Evolutionary conservation across 2,797 vertebrate species (phyloP), one percentile per base, ranked within the genome.

Genomic region (Dromococcyx pavoninus): DNA sequence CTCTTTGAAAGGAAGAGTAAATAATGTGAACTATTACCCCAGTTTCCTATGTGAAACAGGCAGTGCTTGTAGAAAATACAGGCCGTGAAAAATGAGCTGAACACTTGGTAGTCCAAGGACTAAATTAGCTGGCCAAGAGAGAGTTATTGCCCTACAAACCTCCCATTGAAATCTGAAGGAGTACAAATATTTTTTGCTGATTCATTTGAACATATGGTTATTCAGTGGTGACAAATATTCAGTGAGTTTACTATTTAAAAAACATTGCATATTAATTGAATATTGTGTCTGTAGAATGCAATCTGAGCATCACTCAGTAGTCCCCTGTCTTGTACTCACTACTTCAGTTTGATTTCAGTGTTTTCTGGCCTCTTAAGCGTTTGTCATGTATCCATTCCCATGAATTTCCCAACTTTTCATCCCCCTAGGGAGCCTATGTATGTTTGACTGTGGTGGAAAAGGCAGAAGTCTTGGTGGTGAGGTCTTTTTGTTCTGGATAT

Each of bases 341-440:
- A 10, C 58, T 74, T 93, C 21, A 30, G 30, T 92, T 91, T 2
- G 44, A 86, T 86, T 92, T 85, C 60, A 71, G 61, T 15, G 44
- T 86, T 92, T 96, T 74, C 56, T 95, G 67, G 22, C 12, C 50
- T 90, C 69, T 89, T 77, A 69, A 91, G 19, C 24, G 46, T 73
- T 90, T 57, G 19, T 80, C 48, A 32, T 37, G 2, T 64, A 43
- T 91, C 2, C 5, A 66, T 89, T 89, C 44, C 39, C n/a, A 28
- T 35, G 58, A 71, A 84, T 22, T 79, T 74, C 28, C 39, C 53
- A 58, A 65, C 72, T 80, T 91, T 70, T 82, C 53, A 41, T 73
- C 12, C 30, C 43, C 10, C 22, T 5, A 17, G 41, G 69, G 23
- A 94, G 16, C 15, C 41, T 81, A 13, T 3, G 3, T 19, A 2